These are phyloP conservation scores for Limonius californicus DNA, from an alignment of 1,140 invertebrate species.

Conservation along the genomic window DNA sequence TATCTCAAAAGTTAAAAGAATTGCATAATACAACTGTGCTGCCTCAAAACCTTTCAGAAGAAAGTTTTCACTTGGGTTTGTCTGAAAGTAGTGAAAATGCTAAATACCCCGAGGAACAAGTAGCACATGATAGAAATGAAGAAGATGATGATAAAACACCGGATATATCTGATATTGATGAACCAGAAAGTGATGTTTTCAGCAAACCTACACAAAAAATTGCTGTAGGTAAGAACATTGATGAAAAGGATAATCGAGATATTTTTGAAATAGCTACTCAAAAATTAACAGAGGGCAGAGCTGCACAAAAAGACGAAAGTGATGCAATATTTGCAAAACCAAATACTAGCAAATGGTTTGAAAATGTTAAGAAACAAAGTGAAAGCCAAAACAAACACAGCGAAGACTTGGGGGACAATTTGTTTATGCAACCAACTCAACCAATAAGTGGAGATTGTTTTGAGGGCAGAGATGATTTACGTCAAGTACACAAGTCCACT, in stretches of 20 bases:
- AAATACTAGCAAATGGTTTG: background rate
- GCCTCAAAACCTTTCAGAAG: too few species aligned
- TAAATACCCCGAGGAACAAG: too few species aligned
- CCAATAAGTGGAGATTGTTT: background rate
- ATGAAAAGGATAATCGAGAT: background rate
- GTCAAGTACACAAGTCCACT: background rate
- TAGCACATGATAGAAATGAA: too few species aligned
- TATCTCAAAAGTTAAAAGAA: too few species aligned
- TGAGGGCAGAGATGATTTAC: too few species aligned
- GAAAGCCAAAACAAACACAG: too few species aligned
- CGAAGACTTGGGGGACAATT: too few species aligned
- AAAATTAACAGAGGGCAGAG: background rate
- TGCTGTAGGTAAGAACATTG: background rate
- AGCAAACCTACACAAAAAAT: background rate
- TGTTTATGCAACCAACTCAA: conserved; percentile 20
- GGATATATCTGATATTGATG: too few species aligned
- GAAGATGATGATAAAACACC: too few species aligned
- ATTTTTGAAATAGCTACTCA: background rate
- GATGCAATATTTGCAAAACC: background rate
- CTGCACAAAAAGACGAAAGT: background rate
- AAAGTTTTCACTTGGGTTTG: too few species aligned
- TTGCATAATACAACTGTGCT: too few species aligned
- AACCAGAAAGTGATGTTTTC: background rate
- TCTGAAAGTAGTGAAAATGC: too few species aligned
- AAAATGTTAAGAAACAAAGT: background rate